Evolutionary conservation across 2,888 invertebrate species (phyloP).

Genomic region (Rhimphoctona megacephalus): DNA sequence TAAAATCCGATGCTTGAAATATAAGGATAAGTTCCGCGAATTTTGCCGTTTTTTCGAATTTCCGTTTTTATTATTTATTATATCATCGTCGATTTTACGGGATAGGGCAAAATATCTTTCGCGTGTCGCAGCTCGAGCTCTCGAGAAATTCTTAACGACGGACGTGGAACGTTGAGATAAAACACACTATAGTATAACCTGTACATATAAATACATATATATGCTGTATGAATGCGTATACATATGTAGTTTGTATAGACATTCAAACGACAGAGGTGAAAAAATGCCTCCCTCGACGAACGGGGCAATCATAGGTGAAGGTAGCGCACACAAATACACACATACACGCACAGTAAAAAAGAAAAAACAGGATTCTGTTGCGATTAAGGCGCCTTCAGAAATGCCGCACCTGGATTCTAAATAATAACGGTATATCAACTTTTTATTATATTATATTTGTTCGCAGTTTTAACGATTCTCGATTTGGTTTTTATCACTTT

Average conservation of each 20-base stretch:
- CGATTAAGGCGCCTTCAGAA: conserved; percentile 77
- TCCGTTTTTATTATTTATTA: neutral
- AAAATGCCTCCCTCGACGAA: conserved; percentile 76
- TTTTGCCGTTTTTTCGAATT: too few relatives aligned
- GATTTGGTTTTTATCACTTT: conserved; percentile 19
- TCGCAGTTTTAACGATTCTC: conserved; percentile 4
- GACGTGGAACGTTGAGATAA: conserved; percentile 55
- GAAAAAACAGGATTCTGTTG: conserved; percentile 33
- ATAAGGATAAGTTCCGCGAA: conserved; percentile 24
- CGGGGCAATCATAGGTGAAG: conserved; percentile 40
- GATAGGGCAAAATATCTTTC: conserved; percentile 11
- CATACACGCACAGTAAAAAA: neutral
- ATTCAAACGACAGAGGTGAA: conserved; percentile 56
- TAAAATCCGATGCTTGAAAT: conserved; percentile 8
- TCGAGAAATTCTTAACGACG: conserved; percentile 24
- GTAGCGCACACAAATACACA: conserved; percentile 9
- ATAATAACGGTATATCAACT: conserved; percentile 16
- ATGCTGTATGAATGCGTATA: neutral
- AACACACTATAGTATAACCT: conserved; percentile 7
- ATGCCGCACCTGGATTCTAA: conserved; percentile 58
- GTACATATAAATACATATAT: neutral
- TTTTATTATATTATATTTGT: neutral
- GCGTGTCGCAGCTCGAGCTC: neutral
- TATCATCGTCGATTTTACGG: conserved; percentile 3
- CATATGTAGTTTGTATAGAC: neutral